Conservation (phyloP, 1,140 invertebrate genomes). For the Acromyrmex echinatior region DNA sequence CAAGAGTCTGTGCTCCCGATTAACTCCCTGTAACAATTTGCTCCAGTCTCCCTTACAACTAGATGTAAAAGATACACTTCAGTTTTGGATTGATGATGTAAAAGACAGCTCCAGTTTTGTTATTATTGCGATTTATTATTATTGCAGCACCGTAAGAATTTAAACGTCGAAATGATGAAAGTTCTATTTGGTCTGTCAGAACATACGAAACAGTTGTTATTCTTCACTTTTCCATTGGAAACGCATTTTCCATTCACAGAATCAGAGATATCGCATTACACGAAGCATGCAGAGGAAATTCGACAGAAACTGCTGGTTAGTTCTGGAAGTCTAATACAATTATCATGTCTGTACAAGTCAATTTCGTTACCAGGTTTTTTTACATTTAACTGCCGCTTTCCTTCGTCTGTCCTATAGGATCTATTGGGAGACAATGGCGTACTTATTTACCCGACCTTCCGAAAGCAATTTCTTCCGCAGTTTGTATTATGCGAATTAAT, state of each 20-base stretch:
- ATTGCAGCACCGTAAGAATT: conserved; percentile 81
- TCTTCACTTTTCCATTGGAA: conserved; percentile 81
- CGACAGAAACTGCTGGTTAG: conserved; percentile 82
- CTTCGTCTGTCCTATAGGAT: conserved; percentile 81
- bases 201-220: conserved; percentile 83
- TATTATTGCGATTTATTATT: background rate
- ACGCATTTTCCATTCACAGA: conserved; percentile 84
- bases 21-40: no score
- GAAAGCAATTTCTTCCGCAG: conserved; percentile 88
- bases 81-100: background rate
- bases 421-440: conserved; percentile 90
- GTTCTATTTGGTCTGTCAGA: conserved; percentile 82
- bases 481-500: conserved; percentile 86
- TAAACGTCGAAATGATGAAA: conserved; percentile 85
- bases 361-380: background rate
- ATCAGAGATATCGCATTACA: conserved; percentile 77
- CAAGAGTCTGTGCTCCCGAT: no score
- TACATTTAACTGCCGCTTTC: background rate
- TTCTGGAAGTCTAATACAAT: background rate
- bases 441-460: conserved; percentile 92
- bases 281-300: conserved; percentile 75
- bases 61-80: conserved; percentile 2
- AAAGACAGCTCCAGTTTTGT: background rate
- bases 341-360: background rate
- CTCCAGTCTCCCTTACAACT: no score